Conservation (phyloP, 1,140 invertebrate species). For the Tetramorium parvispinum region DNA sequence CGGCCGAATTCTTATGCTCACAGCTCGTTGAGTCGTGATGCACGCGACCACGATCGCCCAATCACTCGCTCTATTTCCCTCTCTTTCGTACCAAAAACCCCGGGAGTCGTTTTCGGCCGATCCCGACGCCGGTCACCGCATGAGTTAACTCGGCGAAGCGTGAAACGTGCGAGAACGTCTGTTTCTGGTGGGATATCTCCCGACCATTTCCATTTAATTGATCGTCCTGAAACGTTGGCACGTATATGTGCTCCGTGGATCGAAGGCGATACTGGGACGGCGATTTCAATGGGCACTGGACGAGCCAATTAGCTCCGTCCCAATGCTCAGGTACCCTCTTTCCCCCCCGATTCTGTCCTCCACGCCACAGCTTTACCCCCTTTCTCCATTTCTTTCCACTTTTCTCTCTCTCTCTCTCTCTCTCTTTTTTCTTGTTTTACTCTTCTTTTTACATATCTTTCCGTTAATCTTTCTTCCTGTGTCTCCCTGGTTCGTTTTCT, state of each 20-base stretch:
- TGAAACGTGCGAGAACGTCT: slow-evolving; percentile 76
- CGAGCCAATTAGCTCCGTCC: slow-evolving; percentile 81
- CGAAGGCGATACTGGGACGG: slow-evolving; percentile 72
- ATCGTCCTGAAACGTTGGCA: slow-evolving; percentile 77
- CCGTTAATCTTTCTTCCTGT: slow-evolving; percentile 33
- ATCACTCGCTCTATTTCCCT: slow-evolving; percentile 43
- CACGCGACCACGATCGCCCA: slow-evolving; percentile 48
- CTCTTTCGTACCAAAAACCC: slow-evolving; percentile 34
- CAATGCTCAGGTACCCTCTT: slow-evolving; percentile 78
- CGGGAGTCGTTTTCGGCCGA: slow-evolving; percentile 44
- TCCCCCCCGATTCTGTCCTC: slow-evolving; percentile 42
- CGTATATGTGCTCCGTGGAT: slow-evolving; percentile 74
- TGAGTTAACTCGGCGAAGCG: slow-evolving; percentile 51
- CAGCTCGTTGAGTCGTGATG: slow-evolving; percentile 45
- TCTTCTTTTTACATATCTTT: slow-evolving; percentile 13
- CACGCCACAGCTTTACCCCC: not conserved
- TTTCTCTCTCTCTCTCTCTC: not conserved
- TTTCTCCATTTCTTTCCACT: not conserved
- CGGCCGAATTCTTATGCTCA: slow-evolving; percentile 15
- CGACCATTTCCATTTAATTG: slow-evolving; percentile 82
- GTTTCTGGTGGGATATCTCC: slow-evolving; percentile 79
- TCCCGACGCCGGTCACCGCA: slow-evolving; percentile 12
- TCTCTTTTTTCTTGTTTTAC: not conserved
- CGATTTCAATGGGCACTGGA: slow-evolving; percentile 78
- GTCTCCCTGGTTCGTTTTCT: slow-evolving; percentile 33